Evolutionary conservation across 1,140 invertebrate species (phyloP), one percentile per base, ranked within the genome.

Genomic region (Rhizoglyphus robini): DNA sequence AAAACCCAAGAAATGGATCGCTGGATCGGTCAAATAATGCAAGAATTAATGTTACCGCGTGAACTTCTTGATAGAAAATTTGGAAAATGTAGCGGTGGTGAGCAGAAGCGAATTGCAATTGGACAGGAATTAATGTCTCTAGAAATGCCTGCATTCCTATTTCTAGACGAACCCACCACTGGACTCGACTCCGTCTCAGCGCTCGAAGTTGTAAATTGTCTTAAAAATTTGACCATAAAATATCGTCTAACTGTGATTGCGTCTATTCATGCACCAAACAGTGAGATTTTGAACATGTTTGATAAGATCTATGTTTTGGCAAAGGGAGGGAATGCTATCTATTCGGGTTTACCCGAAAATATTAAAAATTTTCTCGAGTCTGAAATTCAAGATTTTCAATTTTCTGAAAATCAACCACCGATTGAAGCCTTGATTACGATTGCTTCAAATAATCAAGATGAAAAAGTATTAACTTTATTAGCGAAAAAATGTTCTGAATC

Each of bases 111-210:
- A 54, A 76, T 96, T 48, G 91, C 91, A 1, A 92, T 96, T 70
- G 91, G 91, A n/a, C 76, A 94, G 62, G 92, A 96, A 77, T 77
- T 97, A 59, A 82, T 96, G 59, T 95, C 91, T 75, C 96, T 96
- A 78, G 1, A n/a, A 46, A 96, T 95, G 78, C 93, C 93, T 15
- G 89, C 90, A 48, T 84, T 96, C 25, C 90, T 96, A 86, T 95
- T 95, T 77, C 93, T 96, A 74, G 92, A 96, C 73, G 92, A 96
- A 74, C 90, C 91, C 0, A 95, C 91, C 23, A 93, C 60, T 32
- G 68, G 68, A 2, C 47, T 69, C 3, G 68, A 69, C 41, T 90
- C 29, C 30, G 38, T 11, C 5, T 41, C 63, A 1, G 67, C 67
- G 2, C 29, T 11, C 2, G 13, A n/a, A 25, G 51, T 58, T 4